Base-by-base conservation (phyloP, 2,113 vertebrate species). In the Psammodynastes pulverulentus region DNA sequence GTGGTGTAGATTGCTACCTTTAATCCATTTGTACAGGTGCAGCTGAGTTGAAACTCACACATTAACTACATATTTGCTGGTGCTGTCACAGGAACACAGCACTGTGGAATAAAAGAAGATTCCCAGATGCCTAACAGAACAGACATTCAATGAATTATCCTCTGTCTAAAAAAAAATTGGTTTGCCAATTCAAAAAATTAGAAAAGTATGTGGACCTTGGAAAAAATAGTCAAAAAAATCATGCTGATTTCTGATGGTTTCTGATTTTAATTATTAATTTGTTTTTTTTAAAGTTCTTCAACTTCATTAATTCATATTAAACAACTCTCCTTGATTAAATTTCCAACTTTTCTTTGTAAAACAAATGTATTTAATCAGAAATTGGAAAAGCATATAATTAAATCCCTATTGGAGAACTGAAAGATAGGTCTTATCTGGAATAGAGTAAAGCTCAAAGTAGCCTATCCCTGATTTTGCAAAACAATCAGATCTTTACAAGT, bases 311-410 rank as follows among this genome's bases (percentile, higher is more conserved):
- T 85, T 49, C 9, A 54, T 45, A 4, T 51, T 51, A 89, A 88
- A 88, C 53, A 86, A 85, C 67, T 29, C 91, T 23, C 17, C 24
- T 24, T 21, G 79, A n/a, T 91, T 90, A n/a, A 17, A 89, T 10
- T 29, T 43, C 67, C 85, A 62, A 19, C 17, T 89, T 46, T 2
- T 67, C 45, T 89, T 89, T 85, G 91, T 87, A 39, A 93, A 89
- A 46, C 87, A 93, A 90, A 88, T 86, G 93, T 89, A 58, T 89
- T 54, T 58, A 92, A 90, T 92, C 72, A 84, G 45, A 93, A 93
- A 91, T 93, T 49, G 91, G 90, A 92, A 94, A 94, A 95, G 52
- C 92, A 91, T 88, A 56, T 86, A n/a, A 62, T 49, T 94, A 95
- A 91, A 84, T 91, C 45, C 0, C n/a, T 54, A 12, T 43, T 88